These are phyloP conservation scores for Cherax quadricarinatus DNA, from an alignment of 1,140 invertebrate genomes.

Conservation along the genomic window DNA sequence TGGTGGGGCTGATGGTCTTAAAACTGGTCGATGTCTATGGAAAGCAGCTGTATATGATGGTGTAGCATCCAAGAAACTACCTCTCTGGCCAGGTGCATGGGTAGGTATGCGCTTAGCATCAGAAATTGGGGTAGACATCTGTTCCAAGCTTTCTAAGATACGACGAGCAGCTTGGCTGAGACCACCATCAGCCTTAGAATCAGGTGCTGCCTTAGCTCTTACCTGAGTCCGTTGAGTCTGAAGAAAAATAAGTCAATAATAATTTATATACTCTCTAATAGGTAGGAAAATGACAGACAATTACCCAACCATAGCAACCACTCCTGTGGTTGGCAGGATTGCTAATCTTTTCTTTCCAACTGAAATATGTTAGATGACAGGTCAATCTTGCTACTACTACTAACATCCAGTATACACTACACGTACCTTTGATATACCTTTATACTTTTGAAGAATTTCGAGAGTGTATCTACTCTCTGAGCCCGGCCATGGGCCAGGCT, in stretches of 20 bases:
- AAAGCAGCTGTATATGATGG: slow-evolving; percentile 59
- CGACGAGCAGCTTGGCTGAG: slow-evolving; percentile 77
- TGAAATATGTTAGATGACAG: no score
- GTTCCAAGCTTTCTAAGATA: slow-evolving; percentile 77
- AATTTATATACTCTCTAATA: no score
- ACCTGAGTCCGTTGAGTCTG: slow-evolving; percentile 52
- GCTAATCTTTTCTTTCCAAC: no score
- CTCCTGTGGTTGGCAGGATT: no score
- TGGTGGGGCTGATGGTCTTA: slow-evolving; percentile 52
- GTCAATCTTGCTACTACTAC: no score
- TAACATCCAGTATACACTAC: no score
- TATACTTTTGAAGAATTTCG: no score
- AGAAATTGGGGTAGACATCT: slow-evolving; percentile 77
- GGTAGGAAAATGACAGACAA: no score
- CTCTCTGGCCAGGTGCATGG: slow-evolving; percentile 59
- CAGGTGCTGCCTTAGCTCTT: slow-evolving; percentile 73
- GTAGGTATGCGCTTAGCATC: slow-evolving; percentile 74
- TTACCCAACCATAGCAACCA: no score
- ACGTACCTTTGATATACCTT: no score
- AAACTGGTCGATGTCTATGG: slow-evolving; percentile 64
- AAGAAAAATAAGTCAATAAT: background rate
- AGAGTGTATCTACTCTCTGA: no score
- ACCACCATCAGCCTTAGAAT: slow-evolving; percentile 68
- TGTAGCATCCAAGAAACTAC: slow-evolving; percentile 57
- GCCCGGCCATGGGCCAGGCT: no score